phyloP scores from a whole-genome alignment of 2,888 invertebrate genomes.

The Pristionchus arcanus region DNA sequence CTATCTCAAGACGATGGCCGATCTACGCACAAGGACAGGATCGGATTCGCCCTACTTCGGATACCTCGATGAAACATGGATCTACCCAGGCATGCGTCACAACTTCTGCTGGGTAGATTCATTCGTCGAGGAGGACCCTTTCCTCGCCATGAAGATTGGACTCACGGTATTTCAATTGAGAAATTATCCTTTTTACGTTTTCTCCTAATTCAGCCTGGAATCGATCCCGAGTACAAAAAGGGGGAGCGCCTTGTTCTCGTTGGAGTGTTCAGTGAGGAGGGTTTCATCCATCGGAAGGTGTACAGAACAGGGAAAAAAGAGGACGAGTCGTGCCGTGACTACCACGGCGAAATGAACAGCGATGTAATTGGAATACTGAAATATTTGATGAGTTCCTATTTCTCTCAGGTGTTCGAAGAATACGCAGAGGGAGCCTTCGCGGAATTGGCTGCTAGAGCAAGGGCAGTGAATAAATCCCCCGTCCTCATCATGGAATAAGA shows the following conservation, averaged over 20 bases:
- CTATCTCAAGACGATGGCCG: not conserved
- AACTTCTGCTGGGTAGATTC: conserved; percentile 4
- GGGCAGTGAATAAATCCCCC: no score
- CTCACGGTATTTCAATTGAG: not conserved
- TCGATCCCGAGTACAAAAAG: not conserved
- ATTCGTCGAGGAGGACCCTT: not conserved
- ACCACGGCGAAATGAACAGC: conserved; percentile 30
- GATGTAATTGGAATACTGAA: not conserved
- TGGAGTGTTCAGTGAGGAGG: conserved; percentile 12
- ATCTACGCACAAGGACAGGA: not conserved
- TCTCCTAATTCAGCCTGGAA: not conserved
- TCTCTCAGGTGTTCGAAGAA: not conserved
- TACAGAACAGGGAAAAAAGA: conserved; percentile 2
- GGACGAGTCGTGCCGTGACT: not conserved
- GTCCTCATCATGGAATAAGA: no score
- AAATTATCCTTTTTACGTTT: not conserved
- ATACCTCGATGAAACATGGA: conserved; percentile 12
- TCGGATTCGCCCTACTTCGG: not conserved
- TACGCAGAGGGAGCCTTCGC: no score
- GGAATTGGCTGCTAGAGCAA: no score
- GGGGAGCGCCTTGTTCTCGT: conserved; percentile 1
- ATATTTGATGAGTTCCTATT: not conserved
- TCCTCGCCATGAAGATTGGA: conserved; percentile 1
- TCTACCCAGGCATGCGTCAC: conserved; percentile 16
- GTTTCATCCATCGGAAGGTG: not conserved